Percentiles rank a stretch among this genome's conserved stretches.
Evolutionary conservation across 2,797 vertebrate species (phyloP).

Genomic region (Alauda arvensis): DNA sequence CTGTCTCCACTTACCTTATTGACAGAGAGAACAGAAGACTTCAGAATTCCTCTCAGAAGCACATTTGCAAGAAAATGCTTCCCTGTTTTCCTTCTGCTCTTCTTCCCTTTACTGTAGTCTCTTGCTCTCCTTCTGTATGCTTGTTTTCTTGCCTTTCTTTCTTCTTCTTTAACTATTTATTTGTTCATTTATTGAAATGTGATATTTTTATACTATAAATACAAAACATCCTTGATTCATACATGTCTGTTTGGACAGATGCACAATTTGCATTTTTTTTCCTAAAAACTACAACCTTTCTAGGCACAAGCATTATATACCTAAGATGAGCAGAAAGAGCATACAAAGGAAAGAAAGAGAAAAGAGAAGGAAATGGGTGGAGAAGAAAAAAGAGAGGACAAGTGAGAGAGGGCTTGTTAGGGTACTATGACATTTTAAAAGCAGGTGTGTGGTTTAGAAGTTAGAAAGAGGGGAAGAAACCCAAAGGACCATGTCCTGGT

Average conservation of each 20-base stretch:
- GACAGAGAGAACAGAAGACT: not conserved
- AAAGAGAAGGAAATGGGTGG: not conserved
- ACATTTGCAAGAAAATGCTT: not conserved
- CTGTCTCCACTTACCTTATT: not conserved
- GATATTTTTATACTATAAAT: not conserved
- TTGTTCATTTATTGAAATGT: not conserved
- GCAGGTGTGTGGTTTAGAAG: not conserved
- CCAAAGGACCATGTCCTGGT: not conserved
- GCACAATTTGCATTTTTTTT: not conserved
- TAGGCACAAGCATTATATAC: not conserved
- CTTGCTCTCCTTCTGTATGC: not conserved
- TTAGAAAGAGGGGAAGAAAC: not conserved
- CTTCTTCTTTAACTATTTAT: not conserved
- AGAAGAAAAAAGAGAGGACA: not conserved
- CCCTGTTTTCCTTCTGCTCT: not conserved
- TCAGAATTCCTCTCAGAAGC: not conserved
- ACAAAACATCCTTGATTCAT: not conserved
- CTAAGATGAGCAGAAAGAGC: not conserved
- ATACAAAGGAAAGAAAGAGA: not conserved
- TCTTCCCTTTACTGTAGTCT: not conserved
- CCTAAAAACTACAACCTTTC: not conserved
- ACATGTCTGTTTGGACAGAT: not conserved
- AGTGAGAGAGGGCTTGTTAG: fast-evolving
- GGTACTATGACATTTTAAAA: not conserved
- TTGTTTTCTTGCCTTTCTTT: not conserved